Percentiles rank a stretch among this genome's conserved stretches.
These are phyloP conservation scores for Danio albolineatus DNA, from an alignment of 2,797 vertebrate species.

Conservation along the genomic window DNA sequence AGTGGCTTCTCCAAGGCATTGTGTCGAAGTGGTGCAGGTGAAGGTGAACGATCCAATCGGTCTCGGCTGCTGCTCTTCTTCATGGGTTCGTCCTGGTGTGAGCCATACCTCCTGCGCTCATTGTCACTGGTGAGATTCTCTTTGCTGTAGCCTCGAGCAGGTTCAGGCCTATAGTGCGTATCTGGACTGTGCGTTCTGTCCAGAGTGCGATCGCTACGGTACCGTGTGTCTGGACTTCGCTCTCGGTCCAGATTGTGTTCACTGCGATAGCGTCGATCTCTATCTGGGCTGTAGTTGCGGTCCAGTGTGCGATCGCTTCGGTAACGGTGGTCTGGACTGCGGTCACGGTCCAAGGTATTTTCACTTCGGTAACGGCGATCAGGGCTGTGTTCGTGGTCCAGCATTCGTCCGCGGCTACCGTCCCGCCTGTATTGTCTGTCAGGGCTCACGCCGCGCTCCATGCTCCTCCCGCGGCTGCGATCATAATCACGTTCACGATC, in stretches of 20 bases:
- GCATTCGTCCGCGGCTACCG: constrained; percentile 77
- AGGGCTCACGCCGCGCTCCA: constrained; percentile 81
- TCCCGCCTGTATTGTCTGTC: constrained; percentile 78
- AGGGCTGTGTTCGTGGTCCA: constrained; percentile 67
- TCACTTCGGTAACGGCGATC: constrained; percentile 56
- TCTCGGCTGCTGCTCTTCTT: constrained; percentile 81
- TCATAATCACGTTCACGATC: constrained; percentile 53
- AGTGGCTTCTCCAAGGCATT: constrained; percentile 81
- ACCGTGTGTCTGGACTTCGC: constrained; percentile 70
- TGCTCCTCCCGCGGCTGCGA: constrained; percentile 75
- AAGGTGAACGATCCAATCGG: constrained; percentile 83
- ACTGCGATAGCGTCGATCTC: constrained; percentile 68
- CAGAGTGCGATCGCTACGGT: constrained; percentile 72
- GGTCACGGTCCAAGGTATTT: constrained; percentile 57
- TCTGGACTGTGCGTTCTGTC: constrained; percentile 80
- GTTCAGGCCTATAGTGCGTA: constrained; percentile 63
- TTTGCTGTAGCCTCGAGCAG: constrained; percentile 57
- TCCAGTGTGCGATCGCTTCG: constrained; percentile 68
- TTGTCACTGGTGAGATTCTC: constrained; percentile 60
- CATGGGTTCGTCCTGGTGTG: constrained; percentile 63
- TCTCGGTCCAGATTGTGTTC: constrained; percentile 62
- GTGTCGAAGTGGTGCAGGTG: constrained; percentile 69
- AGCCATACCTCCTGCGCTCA: constrained; percentile 65
- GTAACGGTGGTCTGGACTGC: constrained; percentile 55
- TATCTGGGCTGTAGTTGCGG: constrained; percentile 71